These are phyloP conservation scores for Caenorhabditis sulstoni DNA, from an alignment of 2,888 invertebrate species.

Conservation along the genomic window DNA sequence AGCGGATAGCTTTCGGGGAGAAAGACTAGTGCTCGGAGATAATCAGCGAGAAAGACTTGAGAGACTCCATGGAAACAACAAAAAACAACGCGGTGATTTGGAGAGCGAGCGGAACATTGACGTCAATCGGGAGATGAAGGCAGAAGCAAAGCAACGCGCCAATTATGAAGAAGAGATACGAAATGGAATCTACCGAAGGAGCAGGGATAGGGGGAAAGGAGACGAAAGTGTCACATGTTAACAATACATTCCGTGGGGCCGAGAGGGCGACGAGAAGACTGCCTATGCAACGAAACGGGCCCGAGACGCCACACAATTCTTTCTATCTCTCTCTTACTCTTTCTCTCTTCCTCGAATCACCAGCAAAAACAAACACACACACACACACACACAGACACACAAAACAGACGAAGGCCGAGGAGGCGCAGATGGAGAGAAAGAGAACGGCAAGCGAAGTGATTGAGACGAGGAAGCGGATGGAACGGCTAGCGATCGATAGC, in stretches of 20 bases:
- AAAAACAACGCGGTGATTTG: constrained; percentile 23
- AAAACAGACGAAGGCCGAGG: constrained; percentile 18
- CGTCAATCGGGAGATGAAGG: constrained; percentile 36
- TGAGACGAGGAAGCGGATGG: constrained; percentile 1
- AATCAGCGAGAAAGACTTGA: neutral
- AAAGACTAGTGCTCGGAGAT: constrained; percentile 3
- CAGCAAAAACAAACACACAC: constrained; percentile 57
- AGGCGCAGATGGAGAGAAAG: constrained; percentile 26
- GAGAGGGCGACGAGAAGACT: constrained; percentile 22
- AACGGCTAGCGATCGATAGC: constrained; percentile 25
- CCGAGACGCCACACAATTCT: constrained; percentile 32
- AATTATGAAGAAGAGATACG: constrained; percentile 12
- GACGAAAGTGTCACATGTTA: constrained; percentile 54
- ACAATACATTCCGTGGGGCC: constrained; percentile 47
- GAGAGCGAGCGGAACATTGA: constrained; percentile 16
- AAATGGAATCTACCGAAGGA: constrained; percentile 8
- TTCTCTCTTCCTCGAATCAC: constrained; percentile 43
- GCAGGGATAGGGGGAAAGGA: constrained; percentile 18
- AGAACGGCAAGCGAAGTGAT: constrained; percentile 26
- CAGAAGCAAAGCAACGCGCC: constrained; percentile 4
- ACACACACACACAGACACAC: too few species aligned
- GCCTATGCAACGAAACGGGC: constrained; percentile 34
- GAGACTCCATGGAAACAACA: constrained; percentile 33
- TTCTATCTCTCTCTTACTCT: too few species aligned
- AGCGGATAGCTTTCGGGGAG: neutral